Evolutionary conservation across 2,797 vertebrate species (phyloP).

Genomic region (Enteromius fasciolatus): DNA sequence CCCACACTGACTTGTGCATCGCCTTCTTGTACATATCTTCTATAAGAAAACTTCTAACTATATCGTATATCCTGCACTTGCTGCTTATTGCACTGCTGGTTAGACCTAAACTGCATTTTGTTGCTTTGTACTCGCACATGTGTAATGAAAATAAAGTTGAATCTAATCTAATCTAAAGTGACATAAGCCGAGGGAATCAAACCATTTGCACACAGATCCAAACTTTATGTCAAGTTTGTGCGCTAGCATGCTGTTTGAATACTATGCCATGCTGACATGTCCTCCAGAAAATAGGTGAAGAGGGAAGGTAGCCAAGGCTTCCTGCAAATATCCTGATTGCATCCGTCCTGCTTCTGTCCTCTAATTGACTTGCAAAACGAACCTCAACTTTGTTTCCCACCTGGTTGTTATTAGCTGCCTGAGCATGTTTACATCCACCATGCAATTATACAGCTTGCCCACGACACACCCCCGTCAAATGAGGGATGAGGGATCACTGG

Average conservation of each 20-base stretch:
- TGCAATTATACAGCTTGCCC: not conserved
- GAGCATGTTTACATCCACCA: slow-evolving; percentile 4
- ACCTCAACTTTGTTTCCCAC: slow-evolving; percentile 19
- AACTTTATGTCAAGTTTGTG: slow-evolving; percentile 18
- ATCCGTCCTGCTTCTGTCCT: slow-evolving; percentile 20
- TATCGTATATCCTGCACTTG: no score
- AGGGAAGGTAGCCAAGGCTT: slow-evolving; percentile 10
- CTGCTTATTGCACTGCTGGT: no score
- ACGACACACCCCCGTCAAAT: not conserved
- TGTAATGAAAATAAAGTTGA: no score
- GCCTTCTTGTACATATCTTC: no score
- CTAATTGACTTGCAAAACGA: slow-evolving; percentile 46
- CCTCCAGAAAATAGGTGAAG: slow-evolving; percentile 2
- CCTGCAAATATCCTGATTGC: slow-evolving; percentile 16
- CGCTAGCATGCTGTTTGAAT: slow-evolving; percentile 25
- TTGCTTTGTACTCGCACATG: no score
- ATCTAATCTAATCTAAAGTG: no score
- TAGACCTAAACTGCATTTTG: no score
- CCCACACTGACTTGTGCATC: no score
- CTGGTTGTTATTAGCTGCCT: slow-evolving; percentile 9
- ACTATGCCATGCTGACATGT: not conserved
- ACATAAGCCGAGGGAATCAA: not conserved
- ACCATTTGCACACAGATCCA: not conserved
- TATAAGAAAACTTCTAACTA: no score
- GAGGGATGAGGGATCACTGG: no score